A percentile compares a stretch with the other conserved stretches of the same genome.
Evolutionary conservation across 1,140 invertebrate species (phyloP).

Genomic region (Odontomachus brunneus): DNA sequence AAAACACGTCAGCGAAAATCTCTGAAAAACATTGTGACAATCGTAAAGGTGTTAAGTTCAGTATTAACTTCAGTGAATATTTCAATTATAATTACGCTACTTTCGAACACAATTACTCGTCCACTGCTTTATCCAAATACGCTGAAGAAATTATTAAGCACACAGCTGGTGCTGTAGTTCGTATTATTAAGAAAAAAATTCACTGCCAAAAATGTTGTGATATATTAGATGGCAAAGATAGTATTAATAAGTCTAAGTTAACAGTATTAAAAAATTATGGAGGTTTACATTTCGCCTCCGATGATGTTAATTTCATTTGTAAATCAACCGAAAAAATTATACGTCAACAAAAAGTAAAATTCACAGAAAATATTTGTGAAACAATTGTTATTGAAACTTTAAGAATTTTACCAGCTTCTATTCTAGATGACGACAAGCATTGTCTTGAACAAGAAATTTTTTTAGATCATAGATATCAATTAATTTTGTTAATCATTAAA

Average conservation of each 20-base stretch:
- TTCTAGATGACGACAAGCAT: conserved; percentile 18
- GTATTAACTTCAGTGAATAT: too few species aligned
- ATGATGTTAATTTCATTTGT: conserved; percentile 1
- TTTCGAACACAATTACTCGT: conserved; percentile 3
- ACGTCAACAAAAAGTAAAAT: not conserved
- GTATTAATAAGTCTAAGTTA: too few species aligned
- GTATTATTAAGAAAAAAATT: conserved; percentile 2
- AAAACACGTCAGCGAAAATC: not conserved
- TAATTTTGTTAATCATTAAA: conserved; percentile 11
- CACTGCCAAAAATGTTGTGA: conserved; percentile 8
- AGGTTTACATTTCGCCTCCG: not conserved
- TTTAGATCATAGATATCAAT: conserved; percentile 8
- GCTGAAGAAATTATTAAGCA: conserved; percentile 9
- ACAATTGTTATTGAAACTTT: not conserved
- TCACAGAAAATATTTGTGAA: not conserved
- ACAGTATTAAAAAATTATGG: conserved; percentile 23
- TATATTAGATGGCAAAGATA: not conserved
- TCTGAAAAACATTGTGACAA: too few species aligned
- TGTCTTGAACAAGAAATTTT: not conserved
- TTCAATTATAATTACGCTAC: too few species aligned
- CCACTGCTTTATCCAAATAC: too few species aligned
- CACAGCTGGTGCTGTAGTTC: not conserved
- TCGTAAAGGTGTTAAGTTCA: too few species aligned
- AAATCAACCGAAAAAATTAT: conserved; percentile 18
- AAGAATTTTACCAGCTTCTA: not conserved